These are phyloP conservation scores for Chauna torquata DNA, from an alignment of 2,113 vertebrate genomes.

Conservation along the genomic window DNA sequence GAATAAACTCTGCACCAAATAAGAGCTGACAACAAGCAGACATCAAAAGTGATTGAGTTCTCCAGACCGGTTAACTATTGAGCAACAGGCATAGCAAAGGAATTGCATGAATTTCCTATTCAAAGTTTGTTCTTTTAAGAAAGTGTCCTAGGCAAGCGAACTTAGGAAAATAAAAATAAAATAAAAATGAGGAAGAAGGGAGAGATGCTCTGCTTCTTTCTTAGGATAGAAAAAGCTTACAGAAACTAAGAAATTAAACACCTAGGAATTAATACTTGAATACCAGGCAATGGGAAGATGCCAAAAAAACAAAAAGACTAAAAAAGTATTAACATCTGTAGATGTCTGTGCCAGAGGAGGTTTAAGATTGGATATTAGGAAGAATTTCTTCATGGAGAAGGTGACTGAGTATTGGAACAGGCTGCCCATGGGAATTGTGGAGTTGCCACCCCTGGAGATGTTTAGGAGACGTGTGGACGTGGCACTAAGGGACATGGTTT, in stretches of 20 bases:
- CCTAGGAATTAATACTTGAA: not conserved
- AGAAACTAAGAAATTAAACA: not conserved
- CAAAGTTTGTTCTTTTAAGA: not conserved
- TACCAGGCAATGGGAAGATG: not conserved
- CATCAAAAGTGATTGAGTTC: slow-evolving; percentile 27
- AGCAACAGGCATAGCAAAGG: not conserved
- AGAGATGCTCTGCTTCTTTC: not conserved
- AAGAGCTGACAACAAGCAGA: slow-evolving; percentile 27
- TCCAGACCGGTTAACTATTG: not conserved
- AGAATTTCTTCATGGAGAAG: not conserved
- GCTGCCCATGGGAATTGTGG: not conserved
- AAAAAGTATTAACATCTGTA: not conserved
- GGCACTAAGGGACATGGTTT: not conserved
- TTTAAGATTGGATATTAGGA: not conserved
- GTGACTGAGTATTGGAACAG: not conserved
- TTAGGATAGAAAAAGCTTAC: not conserved
- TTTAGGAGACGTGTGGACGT: not conserved
- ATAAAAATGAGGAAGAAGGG: not conserved
- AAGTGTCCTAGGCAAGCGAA: not conserved
- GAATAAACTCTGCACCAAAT: slow-evolving; percentile 28
- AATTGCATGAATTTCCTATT: not conserved
- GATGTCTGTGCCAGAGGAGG: not conserved
- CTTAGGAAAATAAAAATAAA: not conserved
- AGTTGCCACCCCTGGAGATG: not conserved
- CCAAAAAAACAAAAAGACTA: not conserved